Percentiles rank a stretch among this genome's conserved stretches.
Conservation (phyloP, 2,113 vertebrate species). For the Phocoena sinus region DNA sequence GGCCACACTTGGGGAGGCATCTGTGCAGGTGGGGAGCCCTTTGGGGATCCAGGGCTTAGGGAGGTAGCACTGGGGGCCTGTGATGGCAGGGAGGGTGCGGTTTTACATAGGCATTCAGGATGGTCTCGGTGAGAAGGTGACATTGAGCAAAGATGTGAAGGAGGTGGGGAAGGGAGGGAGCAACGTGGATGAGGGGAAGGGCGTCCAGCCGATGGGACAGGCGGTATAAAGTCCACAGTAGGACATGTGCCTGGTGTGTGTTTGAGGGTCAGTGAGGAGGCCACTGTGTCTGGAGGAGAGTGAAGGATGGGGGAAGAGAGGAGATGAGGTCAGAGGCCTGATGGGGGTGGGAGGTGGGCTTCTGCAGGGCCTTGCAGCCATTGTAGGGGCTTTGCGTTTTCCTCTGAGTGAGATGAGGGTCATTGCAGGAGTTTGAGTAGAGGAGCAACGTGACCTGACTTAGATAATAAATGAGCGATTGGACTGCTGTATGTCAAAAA, state of each 20-base stretch:
- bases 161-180: background rate
- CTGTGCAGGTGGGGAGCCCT: background rate
- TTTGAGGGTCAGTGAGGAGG: background rate
- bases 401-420: background rate
- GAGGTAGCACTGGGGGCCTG: background rate
- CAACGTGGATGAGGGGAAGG: background rate
- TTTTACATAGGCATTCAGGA: background rate
- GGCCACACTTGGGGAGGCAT: background rate
- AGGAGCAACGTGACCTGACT: background rate
- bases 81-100: background rate
- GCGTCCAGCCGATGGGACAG: fast-evolving
- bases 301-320: background rate
- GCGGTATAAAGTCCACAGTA: background rate
- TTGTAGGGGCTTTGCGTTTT: background rate
- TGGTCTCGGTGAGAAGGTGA: background rate
- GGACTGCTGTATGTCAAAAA: background rate
- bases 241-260: background rate
- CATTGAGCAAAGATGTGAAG: background rate
- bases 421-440: background rate
- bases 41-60: background rate
- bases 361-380: too few species aligned
- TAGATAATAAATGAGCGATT: background rate
- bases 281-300: background rate
- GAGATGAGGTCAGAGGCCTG: background rate
- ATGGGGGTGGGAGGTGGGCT: background rate